A percentile compares a stretch with the other conserved stretches of the same genome.
phyloP scores from a whole-genome alignment of 2,797 vertebrate species.

The Luscinia luscinia region DNA sequence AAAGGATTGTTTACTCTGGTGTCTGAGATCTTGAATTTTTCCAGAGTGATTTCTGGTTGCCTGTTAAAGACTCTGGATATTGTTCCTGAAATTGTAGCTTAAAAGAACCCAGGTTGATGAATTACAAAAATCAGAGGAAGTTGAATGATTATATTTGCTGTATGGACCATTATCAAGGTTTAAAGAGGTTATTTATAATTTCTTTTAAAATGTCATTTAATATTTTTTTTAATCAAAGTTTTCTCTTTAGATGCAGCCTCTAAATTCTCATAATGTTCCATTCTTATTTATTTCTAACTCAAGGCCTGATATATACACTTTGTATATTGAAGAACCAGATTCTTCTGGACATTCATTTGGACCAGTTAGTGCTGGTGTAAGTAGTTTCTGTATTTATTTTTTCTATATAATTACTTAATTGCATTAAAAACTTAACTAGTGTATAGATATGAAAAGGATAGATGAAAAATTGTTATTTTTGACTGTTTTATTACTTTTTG shows the following conservation, averaged over 20 bases:
- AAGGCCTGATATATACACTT: conserved; percentile 90
- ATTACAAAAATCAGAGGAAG: neutral
- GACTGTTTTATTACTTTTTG: neutral
- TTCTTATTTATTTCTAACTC: conserved; percentile 39
- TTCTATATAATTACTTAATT: neutral
- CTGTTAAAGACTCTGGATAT: neutral
- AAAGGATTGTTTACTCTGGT: neutral
- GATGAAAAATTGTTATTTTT: neutral
- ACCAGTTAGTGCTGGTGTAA: conserved; percentile 86
- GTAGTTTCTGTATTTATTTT: conserved; percentile 44
- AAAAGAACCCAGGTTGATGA: neutral
- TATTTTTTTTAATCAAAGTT: neutral
- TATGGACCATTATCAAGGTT: neutral
- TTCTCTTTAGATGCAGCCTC: neutral
- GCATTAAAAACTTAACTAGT: neutral
- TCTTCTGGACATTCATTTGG: conserved; percentile 85
- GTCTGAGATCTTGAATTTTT: neutral
- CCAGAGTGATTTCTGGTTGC: neutral
- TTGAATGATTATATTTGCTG: neutral
- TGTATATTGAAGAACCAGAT: conserved; percentile 95
- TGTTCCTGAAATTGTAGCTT: neutral
- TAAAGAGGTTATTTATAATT: neutral
- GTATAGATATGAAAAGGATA: neutral
- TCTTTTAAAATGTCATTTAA: neutral
- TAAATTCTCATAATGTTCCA: neutral